phyloP scores from a whole-genome alignment of 2,888 invertebrate species.

The Luperina testacea region DNA sequence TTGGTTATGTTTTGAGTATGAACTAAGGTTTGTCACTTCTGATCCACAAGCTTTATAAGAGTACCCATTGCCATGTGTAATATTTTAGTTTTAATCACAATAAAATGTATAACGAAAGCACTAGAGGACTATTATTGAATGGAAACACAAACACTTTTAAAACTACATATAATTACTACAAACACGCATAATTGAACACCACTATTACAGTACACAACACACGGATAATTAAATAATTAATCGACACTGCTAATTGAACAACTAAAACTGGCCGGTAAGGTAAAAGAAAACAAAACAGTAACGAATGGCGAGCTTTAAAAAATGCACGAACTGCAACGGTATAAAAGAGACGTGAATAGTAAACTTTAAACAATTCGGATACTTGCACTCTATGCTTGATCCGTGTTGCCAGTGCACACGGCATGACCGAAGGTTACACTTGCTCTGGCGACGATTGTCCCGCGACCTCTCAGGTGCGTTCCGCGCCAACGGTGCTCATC shows the following conservation, averaged over 20 bases:
- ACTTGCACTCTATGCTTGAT: conserved; percentile 87
- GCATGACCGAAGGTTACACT: conserved; percentile 83
- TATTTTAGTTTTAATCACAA: not conserved
- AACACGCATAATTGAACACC: conserved; percentile 34
- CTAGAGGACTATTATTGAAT: conserved; percentile 13
- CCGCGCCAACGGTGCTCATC: conserved; percentile 81
- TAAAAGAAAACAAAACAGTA: conserved; percentile 1
- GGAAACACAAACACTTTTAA: conserved; percentile 50
- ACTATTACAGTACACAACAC: conserved; percentile 42
- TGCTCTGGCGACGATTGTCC: conserved; percentile 67
- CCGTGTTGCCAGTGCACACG: conserved; percentile 82
- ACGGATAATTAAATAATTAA: conserved; percentile 21
- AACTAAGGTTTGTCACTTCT: not conserved
- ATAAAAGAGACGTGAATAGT: conserved; percentile 7
- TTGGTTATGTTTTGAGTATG: not conserved
- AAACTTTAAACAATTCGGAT: conserved; percentile 67
- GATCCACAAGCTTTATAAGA: not conserved
- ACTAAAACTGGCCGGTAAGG: conserved; percentile 13
- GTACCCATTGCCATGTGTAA: not conserved
- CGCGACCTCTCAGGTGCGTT: conserved; percentile 77
- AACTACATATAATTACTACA: conserved; percentile 30
- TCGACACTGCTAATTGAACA: conserved; percentile 28
- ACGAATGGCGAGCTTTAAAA: conserved; percentile 31
- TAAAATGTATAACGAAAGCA: conserved; percentile 14
- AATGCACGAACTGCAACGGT: conserved; percentile 1